Evolutionary conservation across 1,140 invertebrate genomes (phyloP).

Genomic region (Formica exsecta): DNA sequence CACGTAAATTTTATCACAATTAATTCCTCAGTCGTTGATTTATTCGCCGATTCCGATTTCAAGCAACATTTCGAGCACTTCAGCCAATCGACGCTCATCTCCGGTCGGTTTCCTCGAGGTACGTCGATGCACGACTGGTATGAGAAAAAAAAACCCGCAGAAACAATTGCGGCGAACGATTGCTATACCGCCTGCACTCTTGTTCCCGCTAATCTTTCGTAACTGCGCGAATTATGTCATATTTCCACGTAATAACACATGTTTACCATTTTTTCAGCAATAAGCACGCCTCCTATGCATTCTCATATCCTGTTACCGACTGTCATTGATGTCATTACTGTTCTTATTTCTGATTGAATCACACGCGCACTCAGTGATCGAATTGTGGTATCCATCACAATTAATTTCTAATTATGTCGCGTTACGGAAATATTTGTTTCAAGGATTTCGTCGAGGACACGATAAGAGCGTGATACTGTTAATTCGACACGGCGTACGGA

Average conservation of each 20-base stretch:
- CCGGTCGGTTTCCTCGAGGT: background rate
- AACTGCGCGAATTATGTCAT: slow-evolving; percentile 51
- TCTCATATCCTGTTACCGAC: too few relatives aligned
- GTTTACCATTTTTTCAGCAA: slow-evolving; percentile 10
- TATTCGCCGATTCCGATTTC: background rate
- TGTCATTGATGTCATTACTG: background rate
- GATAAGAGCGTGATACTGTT: background rate
- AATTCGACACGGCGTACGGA: background rate
- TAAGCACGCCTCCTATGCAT: background rate
- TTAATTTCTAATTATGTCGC: background rate
- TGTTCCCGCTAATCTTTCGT: slow-evolving; percentile 9
- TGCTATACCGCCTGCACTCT: background rate
- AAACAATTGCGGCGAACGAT: background rate
- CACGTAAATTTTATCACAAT: slow-evolving; percentile 32
- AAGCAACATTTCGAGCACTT: background rate
- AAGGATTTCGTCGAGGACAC: too few relatives aligned
- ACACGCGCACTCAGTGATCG: background rate
- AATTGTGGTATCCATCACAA: background rate
- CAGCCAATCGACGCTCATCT: slow-evolving; percentile 17
- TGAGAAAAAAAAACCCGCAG: background rate
- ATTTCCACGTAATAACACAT: slow-evolving; percentile 38
- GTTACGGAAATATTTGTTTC: too few relatives aligned
- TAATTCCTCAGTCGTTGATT: background rate
- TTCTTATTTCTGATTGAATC: background rate
- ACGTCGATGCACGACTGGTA: background rate